Evolutionary conservation across 2,113 vertebrate genomes (phyloP).

Genomic region (Pristiophorus japonicus): DNA sequence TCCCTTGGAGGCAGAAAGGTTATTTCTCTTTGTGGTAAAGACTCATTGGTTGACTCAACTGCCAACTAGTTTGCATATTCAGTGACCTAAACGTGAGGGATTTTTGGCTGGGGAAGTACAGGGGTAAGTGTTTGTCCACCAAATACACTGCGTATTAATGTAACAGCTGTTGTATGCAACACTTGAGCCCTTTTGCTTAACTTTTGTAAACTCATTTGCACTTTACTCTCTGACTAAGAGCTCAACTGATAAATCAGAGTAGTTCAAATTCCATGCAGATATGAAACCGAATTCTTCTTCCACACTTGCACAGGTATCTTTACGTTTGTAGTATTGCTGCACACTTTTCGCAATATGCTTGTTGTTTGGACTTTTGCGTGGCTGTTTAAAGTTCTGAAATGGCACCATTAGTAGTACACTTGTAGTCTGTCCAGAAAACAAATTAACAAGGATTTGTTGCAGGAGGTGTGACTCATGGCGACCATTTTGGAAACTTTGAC

Average conservation of each 20-base stretch:
- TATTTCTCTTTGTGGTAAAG: neutral
- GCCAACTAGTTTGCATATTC: no score
- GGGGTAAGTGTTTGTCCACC: neutral
- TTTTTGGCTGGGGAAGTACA: neutral
- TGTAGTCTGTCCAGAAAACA: no score
- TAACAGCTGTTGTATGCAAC: no score
- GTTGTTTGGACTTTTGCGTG: neutral
- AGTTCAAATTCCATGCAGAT: no score
- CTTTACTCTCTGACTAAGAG: neutral
- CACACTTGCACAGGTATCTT: neutral
- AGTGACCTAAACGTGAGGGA: neutral
- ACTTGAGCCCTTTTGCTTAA: neutral
- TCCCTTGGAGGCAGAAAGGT: neutral
- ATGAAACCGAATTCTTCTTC: neutral
- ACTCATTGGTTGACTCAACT: neutral
- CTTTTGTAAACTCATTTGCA: neutral
- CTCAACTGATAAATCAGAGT: no score
- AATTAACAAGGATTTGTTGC: neutral
- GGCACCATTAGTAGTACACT: neutral
- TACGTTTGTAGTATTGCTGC: neutral
- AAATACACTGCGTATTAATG: neutral
- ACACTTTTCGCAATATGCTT: neutral
- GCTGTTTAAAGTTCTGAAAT: neutral
- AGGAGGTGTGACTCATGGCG: neutral
- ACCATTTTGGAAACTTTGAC: neutral